These are phyloP conservation scores for Mirza zaza DNA, from an alignment of 2,113 vertebrate species.

Conservation along the genomic window DNA sequence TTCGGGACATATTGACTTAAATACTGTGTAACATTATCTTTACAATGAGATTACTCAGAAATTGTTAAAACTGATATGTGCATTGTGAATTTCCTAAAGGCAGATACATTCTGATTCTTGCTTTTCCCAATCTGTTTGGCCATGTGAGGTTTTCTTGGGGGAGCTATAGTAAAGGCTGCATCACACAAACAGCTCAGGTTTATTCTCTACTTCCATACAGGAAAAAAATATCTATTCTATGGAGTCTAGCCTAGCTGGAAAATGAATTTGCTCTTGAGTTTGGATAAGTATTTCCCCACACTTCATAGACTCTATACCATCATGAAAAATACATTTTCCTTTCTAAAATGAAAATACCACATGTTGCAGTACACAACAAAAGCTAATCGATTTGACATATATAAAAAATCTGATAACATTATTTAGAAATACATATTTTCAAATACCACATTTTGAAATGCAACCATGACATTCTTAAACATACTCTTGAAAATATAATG, in stretches of 20 bases:
- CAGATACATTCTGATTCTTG: background rate
- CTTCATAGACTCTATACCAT: background rate
- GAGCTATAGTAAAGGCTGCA: background rate
- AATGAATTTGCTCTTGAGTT: slow-evolving; percentile 1
- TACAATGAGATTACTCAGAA: background rate
- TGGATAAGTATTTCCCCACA: background rate
- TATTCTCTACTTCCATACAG: background rate
- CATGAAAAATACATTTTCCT: background rate
- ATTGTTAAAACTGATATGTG: background rate
- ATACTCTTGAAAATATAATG: slow-evolving; percentile 61
- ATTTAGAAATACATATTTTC: slow-evolving; percentile 57
- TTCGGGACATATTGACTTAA: background rate
- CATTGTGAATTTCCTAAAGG: background rate
- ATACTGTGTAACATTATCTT: background rate
- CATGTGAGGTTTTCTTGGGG: background rate
- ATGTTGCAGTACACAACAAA: background rate
- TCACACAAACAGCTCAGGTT: background rate
- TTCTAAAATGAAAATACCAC: background rate
- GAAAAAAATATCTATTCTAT: background rate
- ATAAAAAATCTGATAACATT: background rate
- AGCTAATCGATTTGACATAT: slow-evolving; percentile 20
- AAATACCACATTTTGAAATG: slow-evolving; percentile 75
- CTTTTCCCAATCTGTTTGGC: background rate
- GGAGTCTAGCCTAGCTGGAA: background rate
- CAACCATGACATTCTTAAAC: slow-evolving; percentile 34